A percentile compares a stretch with the other conserved stretches of the same genome.
phyloP scores from a whole-genome alignment of 1,140 invertebrate genomes.

The Gerris buenoi region DNA sequence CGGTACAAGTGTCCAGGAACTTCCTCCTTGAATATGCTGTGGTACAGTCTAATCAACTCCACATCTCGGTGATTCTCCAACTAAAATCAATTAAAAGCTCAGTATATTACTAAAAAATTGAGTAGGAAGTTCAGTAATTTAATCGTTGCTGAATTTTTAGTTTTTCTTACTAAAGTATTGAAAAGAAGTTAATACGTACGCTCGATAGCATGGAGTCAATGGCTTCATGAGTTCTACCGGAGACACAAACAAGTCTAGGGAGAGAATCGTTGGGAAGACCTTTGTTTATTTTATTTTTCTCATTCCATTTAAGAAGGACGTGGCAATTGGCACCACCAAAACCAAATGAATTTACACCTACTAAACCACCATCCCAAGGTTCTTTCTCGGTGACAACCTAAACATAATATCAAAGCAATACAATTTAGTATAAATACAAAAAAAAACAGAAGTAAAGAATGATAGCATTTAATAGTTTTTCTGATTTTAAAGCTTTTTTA shows the following conservation, averaged over 20 bases:
- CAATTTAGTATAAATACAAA: no score
- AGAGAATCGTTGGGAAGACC: conserved; percentile 34
- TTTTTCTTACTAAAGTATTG: no score
- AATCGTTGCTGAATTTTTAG: no score
- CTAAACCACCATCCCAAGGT: conserved; percentile 41
- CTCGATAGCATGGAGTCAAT: conserved; percentile 50
- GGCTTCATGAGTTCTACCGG: conserved; percentile 54
- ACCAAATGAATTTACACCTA: conserved; percentile 44
- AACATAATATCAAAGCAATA: no score
- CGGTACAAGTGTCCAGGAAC: conserved; percentile 32
- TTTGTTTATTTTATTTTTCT: conserved; percentile 36
- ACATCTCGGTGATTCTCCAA: conserved; percentile 21
- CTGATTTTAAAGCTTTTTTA: no score
- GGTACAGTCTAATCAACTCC: conserved; percentile 26
- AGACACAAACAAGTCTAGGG: conserved; percentile 45
- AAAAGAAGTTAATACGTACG: no score
- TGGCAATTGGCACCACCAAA: conserved; percentile 51
- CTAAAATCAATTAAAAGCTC: conserved; percentile 9
- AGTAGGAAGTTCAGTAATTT: no score
- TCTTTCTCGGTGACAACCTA: conserved; percentile 46
- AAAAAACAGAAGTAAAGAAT: no score
- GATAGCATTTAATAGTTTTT: no score
- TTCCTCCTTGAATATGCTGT: conserved; percentile 26
- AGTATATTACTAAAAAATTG: no score
- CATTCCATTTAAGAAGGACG: conserved; percentile 40